Percentiles rank a stretch among this genome's conserved stretches.
phyloP scores from a whole-genome alignment of 30 jellyfish, hydroid and myxozoan genomes.

The Hydractinia echinata region DNA sequence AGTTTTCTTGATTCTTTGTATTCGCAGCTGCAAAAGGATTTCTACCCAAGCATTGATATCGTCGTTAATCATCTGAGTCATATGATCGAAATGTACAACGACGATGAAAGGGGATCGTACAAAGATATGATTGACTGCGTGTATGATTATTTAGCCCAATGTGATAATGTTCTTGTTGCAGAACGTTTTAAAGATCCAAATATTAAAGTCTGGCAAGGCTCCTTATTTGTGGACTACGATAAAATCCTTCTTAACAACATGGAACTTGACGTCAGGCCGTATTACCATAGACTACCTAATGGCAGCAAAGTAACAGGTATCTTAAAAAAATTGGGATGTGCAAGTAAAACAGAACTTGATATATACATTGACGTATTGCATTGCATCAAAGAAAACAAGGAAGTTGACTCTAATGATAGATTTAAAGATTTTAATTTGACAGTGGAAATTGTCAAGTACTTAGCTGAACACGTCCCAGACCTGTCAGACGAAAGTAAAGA shows the following conservation, averaged over 20 bases:
- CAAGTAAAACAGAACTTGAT: background rate
- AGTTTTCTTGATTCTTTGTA: background rate
- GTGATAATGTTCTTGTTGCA: background rate
- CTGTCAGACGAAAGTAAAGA: background rate
- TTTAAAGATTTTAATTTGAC: constrained; percentile 16
- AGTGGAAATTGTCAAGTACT: constrained; percentile 1
- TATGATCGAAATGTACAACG: constrained; percentile 7
- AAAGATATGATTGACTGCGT: constrained; percentile 9
- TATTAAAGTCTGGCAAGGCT: constrained; percentile 24
- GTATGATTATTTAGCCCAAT: constrained; percentile 1
- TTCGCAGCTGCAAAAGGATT: background rate
- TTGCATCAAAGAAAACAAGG: constrained; percentile 23
- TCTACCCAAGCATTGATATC: background rate
- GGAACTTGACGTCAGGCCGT: constrained; percentile 13
- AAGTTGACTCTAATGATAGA: background rate
- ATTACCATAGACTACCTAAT: background rate
- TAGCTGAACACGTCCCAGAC: constrained; percentile 1
- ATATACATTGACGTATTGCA: constrained; percentile 29
- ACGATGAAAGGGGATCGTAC: constrained; percentile 19
- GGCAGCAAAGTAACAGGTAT: background rate
- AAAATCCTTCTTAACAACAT: background rate
- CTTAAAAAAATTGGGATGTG: background rate
- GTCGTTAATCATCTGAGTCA: background rate
- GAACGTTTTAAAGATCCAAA: background rate
- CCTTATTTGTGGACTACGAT: constrained; percentile 1